These are phyloP conservation scores for Apoda limacodes DNA, from an alignment of 2,888 invertebrate genomes.

Conservation along the genomic window DNA sequence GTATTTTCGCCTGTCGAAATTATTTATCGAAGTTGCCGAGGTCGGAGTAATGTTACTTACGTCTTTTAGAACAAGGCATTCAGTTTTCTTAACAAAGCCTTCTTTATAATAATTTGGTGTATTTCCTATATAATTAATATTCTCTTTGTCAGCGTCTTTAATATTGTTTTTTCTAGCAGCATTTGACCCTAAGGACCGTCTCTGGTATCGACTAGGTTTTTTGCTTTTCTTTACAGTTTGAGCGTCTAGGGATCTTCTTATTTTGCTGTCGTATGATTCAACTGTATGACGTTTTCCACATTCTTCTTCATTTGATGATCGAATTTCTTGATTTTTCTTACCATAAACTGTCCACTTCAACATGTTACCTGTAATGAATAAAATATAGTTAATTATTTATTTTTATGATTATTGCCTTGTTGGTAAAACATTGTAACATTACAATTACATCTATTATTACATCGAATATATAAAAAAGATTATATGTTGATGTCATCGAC, in stretches of 20 bases:
- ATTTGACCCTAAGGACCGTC: constrained; percentile 47
- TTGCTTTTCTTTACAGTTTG: constrained; percentile 53
- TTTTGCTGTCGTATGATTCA: constrained; percentile 31
- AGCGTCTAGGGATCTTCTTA: constrained; percentile 49
- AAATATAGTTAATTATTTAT: too few species aligned
- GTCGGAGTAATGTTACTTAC: constrained; percentile 73
- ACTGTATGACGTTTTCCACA: constrained; percentile 28
- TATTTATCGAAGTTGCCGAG: constrained; percentile 44
- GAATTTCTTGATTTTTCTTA: constrained; percentile 51
- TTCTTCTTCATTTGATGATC: constrained; percentile 28
- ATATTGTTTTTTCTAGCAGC: constrained; percentile 44
- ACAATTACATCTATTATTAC: too few species aligned
- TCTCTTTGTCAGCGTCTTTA: constrained; percentile 53
- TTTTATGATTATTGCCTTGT: too few species aligned
- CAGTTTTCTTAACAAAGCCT: constrained; percentile 66
- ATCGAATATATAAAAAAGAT: too few species aligned
- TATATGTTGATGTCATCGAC: too few species aligned
- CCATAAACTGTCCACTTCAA: constrained; percentile 73
- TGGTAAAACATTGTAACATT: too few species aligned
- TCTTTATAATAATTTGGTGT: constrained; percentile 73
- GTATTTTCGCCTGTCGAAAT: constrained; percentile 40
- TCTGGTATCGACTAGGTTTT: constrained; percentile 59
- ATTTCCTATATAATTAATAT: constrained; percentile 60
- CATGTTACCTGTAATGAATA: constrained; percentile 56
- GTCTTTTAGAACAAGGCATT: constrained; percentile 64